Conservation (phyloP, 2,888 invertebrate genomes). For the Cantharis lateralis region DNA sequence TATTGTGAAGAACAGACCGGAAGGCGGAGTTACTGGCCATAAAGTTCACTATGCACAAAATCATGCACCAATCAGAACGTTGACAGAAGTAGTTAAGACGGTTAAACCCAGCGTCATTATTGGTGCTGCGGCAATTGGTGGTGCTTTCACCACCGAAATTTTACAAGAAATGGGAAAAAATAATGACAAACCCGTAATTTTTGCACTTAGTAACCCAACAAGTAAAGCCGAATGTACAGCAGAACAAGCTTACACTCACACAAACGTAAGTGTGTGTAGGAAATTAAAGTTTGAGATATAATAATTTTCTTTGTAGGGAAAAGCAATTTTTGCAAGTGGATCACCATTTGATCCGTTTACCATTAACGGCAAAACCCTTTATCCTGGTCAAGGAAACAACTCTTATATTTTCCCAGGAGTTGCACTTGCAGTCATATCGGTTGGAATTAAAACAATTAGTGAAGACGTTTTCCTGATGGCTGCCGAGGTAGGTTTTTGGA, state of each 20-base stretch:
- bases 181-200: constrained; percentile 89
- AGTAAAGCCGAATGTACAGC: constrained; percentile 99
- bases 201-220: constrained; percentile 98
- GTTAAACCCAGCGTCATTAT: constrained; percentile 91
- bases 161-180: constrained; percentile 82
- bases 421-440: constrained; percentile 87
- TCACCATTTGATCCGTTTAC: constrained; percentile 92
- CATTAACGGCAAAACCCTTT: constrained; percentile 76
- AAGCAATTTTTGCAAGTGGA: constrained; percentile 92
- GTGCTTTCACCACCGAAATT: constrained; percentile 91
- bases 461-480: constrained; percentile 92
- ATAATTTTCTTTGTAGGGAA: constrained; percentile 65
- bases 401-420: constrained; percentile 97
- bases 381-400: constrained; percentile 98
- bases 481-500: constrained; percentile 68
- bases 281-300: background rate
- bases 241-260: constrained; percentile 88
- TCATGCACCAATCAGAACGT: constrained; percentile 73
- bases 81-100: constrained; percentile 78
- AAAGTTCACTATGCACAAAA: constrained; percentile 83
- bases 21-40: constrained; percentile 79
- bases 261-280: constrained; percentile 66
- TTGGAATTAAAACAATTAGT: constrained; percentile 86
- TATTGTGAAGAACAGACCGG: constrained; percentile 84
- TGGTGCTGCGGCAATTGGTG: constrained; percentile 91